Conservation (phyloP, 2,797 vertebrate genomes). For the Alauda arvensis region DNA sequence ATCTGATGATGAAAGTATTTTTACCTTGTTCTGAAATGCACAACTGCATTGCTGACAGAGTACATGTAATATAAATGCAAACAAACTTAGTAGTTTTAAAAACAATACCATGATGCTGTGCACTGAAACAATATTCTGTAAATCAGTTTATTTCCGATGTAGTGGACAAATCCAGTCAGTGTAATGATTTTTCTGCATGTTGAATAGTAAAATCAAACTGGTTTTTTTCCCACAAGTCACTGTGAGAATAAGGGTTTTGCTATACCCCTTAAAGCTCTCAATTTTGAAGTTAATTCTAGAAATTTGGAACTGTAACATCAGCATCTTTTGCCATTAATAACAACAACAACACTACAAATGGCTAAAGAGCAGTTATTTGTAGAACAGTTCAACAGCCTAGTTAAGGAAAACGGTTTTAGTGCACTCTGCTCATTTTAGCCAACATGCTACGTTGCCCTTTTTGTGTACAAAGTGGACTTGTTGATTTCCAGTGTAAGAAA, state of each 20-base stretch:
- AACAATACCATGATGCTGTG: slow-evolving; percentile 35
- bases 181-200: slow-evolving; percentile 55
- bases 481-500: slow-evolving; percentile 45
- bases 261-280: slow-evolving; percentile 54
- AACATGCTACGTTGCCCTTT: slow-evolving; percentile 54
- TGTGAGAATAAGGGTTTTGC: slow-evolving; percentile 52
- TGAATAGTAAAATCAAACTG: slow-evolving; percentile 66
- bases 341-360: slow-evolving; percentile 7
- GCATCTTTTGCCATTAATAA: slow-evolving; percentile 9
- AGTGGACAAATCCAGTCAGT: slow-evolving; percentile 57
- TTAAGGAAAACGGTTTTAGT: slow-evolving; percentile 53
- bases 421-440: slow-evolving; percentile 61
- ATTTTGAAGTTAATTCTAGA: slow-evolving; percentile 40
- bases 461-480: slow-evolving; percentile 5
- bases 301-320: slow-evolving; percentile 42
- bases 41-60: background rate
- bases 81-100: background rate
- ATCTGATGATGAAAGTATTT: background rate
- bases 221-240: slow-evolving; percentile 47
- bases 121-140: slow-evolving; percentile 49
- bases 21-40: background rate
- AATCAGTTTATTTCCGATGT: slow-evolving; percentile 69
- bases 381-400: slow-evolving; percentile 50
- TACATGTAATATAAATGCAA: background rate
- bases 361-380: slow-evolving; percentile 48